These are phyloP conservation scores for Crotalus helleri DNA, from an alignment of 2,113 vertebrate species.

Conservation along the genomic window DNA sequence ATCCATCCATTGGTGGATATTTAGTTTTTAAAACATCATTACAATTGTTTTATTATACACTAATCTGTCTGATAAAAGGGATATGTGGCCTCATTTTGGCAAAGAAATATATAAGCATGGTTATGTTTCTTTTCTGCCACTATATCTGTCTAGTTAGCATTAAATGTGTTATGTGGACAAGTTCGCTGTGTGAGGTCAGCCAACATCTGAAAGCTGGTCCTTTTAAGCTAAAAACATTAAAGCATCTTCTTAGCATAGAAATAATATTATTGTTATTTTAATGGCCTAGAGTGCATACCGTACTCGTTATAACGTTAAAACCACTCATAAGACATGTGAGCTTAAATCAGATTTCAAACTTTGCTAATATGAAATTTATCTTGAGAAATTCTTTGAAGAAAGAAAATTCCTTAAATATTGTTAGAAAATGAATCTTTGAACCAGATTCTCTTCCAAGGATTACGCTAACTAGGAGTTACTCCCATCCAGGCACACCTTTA, in stretches of 20 bases:
- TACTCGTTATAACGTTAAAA: conserved; percentile 40
- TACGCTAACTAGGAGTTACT: conserved; percentile 32
- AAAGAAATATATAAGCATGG: neutral
- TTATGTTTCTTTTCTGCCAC: neutral
- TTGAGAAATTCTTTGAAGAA: conserved; percentile 12
- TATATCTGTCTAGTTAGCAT: neutral
- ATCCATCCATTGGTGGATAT: too few species aligned
- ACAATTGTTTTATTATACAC: neutral
- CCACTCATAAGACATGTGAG: conserved; percentile 34
- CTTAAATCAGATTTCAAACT: conserved; percentile 31
- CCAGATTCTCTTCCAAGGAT: conserved; percentile 12
- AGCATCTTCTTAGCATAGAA: conserved; percentile 53
- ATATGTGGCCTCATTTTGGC: neutral
- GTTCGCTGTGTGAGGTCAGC: neutral
- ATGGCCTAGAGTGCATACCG: conserved; percentile 38
- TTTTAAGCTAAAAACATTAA: conserved; percentile 52
- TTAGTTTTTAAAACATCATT: neutral
- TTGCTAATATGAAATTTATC: conserved; percentile 29
- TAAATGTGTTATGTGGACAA: neutral
- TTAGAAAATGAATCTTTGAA: neutral
- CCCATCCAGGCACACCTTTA: conserved; percentile 38
- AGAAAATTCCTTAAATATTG: conserved; percentile 10
- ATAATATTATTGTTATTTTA: conserved; percentile 42
- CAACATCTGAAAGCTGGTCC: conserved; percentile 15
- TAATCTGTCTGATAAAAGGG: neutral